A percentile compares a stretch with the other conserved stretches of the same genome.
phyloP scores from a whole-genome alignment of 2,113 vertebrate genomes.

The Antigone vipio region DNA sequence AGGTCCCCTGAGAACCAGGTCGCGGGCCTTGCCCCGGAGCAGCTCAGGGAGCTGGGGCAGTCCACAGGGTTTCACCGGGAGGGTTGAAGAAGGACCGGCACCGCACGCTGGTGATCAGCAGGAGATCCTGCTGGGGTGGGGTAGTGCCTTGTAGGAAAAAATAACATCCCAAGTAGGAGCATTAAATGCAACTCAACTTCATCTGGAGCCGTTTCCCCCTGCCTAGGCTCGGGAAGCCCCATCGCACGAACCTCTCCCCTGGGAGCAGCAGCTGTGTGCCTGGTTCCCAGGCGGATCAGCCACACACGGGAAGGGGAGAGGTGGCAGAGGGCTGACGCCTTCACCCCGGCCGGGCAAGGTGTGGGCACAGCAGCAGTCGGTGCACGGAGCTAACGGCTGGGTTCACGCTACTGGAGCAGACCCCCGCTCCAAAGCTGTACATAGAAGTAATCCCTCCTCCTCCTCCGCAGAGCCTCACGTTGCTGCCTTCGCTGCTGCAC shows the following conservation, averaged over 20 bases:
- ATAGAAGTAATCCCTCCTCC: not conserved
- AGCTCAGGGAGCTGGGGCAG: not conserved
- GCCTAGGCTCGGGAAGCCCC: not conserved
- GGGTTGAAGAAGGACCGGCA: not conserved
- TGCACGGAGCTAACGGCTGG: not conserved
- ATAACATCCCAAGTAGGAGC: not conserved
- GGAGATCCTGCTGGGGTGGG: not conserved
- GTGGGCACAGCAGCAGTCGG: not conserved
- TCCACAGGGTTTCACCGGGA: not conserved
- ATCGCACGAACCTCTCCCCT: not conserved
- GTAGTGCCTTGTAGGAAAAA: not conserved
- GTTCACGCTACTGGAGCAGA: not conserved
- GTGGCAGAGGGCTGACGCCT: not conserved
- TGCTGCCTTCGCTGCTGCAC: not conserved
- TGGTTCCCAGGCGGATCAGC: not conserved
- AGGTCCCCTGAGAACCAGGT: not conserved
- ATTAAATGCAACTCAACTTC: not conserved
- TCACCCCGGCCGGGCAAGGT: fast-evolving
- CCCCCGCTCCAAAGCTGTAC: not conserved
- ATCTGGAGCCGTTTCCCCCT: not conserved
- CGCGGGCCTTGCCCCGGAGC: not conserved
- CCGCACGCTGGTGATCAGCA: fast-evolving
- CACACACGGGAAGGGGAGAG: not conserved
- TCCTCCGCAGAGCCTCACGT: not conserved
- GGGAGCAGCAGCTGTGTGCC: fast-evolving